phyloP scores from a whole-genome alignment of 2,888 invertebrate species.

The Nezara viridula region DNA sequence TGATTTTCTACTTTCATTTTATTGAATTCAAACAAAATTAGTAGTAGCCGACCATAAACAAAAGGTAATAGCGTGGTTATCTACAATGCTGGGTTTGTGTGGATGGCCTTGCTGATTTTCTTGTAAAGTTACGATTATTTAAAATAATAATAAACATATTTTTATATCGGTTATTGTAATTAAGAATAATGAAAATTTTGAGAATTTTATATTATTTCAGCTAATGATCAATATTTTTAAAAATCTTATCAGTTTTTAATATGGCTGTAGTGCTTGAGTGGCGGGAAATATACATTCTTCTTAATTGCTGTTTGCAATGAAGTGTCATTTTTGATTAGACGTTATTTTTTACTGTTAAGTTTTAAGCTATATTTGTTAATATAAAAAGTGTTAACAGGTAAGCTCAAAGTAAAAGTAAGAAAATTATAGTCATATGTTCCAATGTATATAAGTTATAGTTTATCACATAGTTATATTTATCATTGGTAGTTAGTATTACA shows the following conservation, averaged over 20 bases:
- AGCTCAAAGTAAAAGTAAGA: neutral
- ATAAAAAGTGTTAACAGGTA: neutral
- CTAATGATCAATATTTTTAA: neutral
- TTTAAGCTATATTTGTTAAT: neutral
- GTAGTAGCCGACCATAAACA: neutral
- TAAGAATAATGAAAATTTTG: neutral
- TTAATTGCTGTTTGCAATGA: neutral
- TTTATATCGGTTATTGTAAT: neutral
- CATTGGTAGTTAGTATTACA: neutral
- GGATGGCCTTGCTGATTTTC: neutral
- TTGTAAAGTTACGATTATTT: neutral
- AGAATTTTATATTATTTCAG: neutral
- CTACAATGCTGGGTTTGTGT: neutral
- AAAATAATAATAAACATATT: neutral
- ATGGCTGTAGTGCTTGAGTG: neutral
- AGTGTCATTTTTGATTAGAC: neutral
- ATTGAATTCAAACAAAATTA: neutral
- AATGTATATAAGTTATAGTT: neutral
- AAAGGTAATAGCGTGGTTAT: conserved; percentile 35
- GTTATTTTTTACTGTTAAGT: neutral
- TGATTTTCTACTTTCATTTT: conserved; percentile 58
- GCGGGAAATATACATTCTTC: neutral
- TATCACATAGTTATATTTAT: neutral
- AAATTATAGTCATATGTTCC: neutral
- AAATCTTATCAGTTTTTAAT: neutral